Base-by-base conservation (phyloP, 2,888 invertebrate species). In the Laothoe populi region DNA sequence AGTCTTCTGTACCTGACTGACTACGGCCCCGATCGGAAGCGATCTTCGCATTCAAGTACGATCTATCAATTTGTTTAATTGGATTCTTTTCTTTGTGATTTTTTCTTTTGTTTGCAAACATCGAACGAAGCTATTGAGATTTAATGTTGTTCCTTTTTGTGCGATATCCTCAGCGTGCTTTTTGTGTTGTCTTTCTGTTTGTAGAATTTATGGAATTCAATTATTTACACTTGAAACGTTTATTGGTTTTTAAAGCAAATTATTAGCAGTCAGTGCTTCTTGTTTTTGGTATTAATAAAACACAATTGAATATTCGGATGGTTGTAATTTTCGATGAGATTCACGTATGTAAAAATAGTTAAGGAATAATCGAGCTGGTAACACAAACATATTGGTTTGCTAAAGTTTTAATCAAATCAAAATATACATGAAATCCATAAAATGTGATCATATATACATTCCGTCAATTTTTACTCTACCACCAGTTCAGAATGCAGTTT, bases 51-150 rank as follows among this genome's bases (percentile, higher is more conserved):
- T 78, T 71, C 70, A 73, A 78, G 80, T 78, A 73, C 82, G 81
- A 89, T 88, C 88, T 83, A 87, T 88, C 88, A 89, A 89, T 89
- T 89, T 87, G 86, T 89, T 88, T 88, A 88, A 89, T 89, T 89
- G 88, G 84, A 89, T 88, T 88, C 85, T 79, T 83, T 81, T 80
- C 87, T 88, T 86, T 88, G 83, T 82, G 78, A 79, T 86, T 81
- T 79, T 82, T 78, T 79, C 70, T 75, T 81, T 81, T 83, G 83
- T 82, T 84, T 81, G 66, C 79, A 81, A 85, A 80, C 83, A 76
- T 69, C 69, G 77, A 69, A 72, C 72, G 49, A 59, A 82, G 78
- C 81, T 81, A 81, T 85, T 83, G 84, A 83, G 83, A 81, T 85
- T 86, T 82, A 84, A 84, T 84, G 83, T 83, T 84, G 71, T 83